Evolutionary conservation across 2,888 invertebrate species (phyloP).

Genomic region (Orchesellides sinensis): DNA sequence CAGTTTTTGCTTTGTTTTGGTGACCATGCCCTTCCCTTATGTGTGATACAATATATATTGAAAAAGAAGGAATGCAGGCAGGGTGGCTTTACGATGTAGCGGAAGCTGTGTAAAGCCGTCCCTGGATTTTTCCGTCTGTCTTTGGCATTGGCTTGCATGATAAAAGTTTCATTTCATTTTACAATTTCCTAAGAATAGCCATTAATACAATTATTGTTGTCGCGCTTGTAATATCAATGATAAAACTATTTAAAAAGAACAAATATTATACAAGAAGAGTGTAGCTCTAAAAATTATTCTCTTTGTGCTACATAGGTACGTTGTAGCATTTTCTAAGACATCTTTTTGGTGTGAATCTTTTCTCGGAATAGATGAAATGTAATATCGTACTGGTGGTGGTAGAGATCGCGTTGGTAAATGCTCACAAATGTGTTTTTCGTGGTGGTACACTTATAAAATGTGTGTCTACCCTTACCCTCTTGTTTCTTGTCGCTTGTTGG

Average conservation of each 20-base stretch:
- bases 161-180: too few species aligned
- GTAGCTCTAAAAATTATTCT: too few species aligned
- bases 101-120: too few species aligned
- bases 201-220: too few species aligned
- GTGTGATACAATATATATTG: conserved; percentile 11
- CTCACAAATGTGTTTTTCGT: conserved; percentile 38
- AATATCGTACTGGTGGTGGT: conserved; percentile 58
- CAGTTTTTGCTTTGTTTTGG: conserved; percentile 30
- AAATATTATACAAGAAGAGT: too few species aligned
- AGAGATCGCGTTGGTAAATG: not conserved
- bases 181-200: too few species aligned
- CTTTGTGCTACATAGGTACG: too few species aligned
- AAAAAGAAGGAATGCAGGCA: conserved; percentile 30
- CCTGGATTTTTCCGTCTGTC: too few species aligned
- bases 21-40: conserved; percentile 43
- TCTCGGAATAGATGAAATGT: conserved; percentile 61
- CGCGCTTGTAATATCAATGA: too few species aligned
- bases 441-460: conserved; percentile 21
- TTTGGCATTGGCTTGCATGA: too few species aligned
- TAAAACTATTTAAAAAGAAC: too few species aligned
- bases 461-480: not conserved
- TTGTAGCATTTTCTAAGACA: too few species aligned
- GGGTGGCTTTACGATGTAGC: conserved; percentile 59
- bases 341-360: conserved; percentile 48
- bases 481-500: not conserved